Evolutionary conservation across 2,113 vertebrate species (phyloP).

Genomic region (Dryoscopus gambensis): DNA sequence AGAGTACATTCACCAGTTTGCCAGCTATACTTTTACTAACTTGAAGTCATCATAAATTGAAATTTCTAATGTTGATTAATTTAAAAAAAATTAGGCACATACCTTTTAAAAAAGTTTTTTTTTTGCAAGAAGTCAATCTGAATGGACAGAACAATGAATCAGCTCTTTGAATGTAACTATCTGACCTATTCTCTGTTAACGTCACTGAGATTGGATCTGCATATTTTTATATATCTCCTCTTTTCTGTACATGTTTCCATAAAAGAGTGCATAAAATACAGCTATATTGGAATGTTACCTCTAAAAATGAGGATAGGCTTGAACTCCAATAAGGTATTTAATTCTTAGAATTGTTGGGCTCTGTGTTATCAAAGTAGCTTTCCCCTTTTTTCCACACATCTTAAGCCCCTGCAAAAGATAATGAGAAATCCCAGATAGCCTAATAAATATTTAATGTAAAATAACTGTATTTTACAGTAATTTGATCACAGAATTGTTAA

Average conservation of each 20-base stretch:
- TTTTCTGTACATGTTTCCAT: background rate
- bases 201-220: background rate
- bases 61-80: background rate
- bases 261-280: background rate
- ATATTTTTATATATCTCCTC: background rate
- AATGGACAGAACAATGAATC: background rate
- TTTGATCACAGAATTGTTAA: background rate
- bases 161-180: background rate
- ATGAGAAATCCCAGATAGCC: background rate
- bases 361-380: background rate
- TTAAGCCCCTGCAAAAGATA: background rate
- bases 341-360: background rate
- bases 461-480: background rate
- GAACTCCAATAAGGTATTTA: background rate
- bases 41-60: background rate
- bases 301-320: background rate
- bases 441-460: background rate
- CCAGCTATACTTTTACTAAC: background rate
- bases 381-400: background rate
- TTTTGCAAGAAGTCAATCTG: background rate
- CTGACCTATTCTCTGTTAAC: background rate
- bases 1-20: background rate
- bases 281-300: background rate
- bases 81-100: background rate
- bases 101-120: background rate